Conservation (phyloP, 2,888 invertebrate genomes). For the Corbicula japonica region DNA sequence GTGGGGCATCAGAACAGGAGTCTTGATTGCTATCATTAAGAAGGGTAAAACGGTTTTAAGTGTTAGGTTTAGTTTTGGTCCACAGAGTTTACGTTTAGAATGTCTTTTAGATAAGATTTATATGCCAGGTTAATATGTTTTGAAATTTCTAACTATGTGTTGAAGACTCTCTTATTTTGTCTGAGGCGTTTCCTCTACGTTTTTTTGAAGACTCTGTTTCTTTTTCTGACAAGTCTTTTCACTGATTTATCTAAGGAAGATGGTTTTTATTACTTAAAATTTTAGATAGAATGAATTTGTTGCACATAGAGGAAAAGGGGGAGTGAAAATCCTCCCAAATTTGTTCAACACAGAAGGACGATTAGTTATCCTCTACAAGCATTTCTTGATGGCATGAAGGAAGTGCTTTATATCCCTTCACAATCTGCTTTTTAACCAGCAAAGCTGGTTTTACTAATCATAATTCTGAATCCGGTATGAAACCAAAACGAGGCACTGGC, state of each 20-base stretch:
- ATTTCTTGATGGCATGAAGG: no score
- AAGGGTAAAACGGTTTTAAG: slow-evolving; percentile 41
- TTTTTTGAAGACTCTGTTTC: no score
- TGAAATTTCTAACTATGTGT: neutral
- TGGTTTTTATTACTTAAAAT: slow-evolving; percentile 34
- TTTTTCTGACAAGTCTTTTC: no score
- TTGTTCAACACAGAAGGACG: no score
- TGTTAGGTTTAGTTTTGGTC: slow-evolving; percentile 14
- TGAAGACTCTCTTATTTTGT: slow-evolving; percentile 1
- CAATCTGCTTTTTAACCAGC: no score
- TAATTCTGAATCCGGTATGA: no score
- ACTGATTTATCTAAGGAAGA: slow-evolving; percentile 31
- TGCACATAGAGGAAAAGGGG: no score
- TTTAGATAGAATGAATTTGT: slow-evolving; percentile 30
- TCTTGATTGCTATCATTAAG: slow-evolving; percentile 47
- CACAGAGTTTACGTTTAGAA: slow-evolving; percentile 22
- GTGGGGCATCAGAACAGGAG: slow-evolving; percentile 25
- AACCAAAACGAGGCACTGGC: no score
- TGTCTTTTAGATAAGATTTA: slow-evolving; percentile 35
- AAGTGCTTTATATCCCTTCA: no score
- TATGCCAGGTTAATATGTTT: slow-evolving; percentile 24
- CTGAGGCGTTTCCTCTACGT: slow-evolving; percentile 31
- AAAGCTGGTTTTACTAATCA: no score
- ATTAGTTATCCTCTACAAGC: no score
- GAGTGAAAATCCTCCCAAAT: no score